Conservation (phyloP, 2,888 invertebrate species). For the Lasius fuliginosus region DNA sequence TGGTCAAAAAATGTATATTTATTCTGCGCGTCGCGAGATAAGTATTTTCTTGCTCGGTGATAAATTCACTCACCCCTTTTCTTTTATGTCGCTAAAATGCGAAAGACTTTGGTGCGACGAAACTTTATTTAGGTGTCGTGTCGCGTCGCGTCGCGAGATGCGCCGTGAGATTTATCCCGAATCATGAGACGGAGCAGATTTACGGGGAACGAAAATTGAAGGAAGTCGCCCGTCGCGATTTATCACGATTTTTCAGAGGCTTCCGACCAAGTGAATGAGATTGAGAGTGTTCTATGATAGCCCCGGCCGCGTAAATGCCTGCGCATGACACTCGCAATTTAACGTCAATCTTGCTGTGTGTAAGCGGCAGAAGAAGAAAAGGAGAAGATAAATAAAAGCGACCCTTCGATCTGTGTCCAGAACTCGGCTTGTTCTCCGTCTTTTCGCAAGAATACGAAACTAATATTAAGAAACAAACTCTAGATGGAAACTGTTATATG, state of each 20-base stretch:
- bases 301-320: constrained; percentile 32
- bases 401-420: constrained; percentile 21
- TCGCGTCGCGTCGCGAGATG: neutral
- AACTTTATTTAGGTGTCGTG: constrained; percentile 22
- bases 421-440: neutral
- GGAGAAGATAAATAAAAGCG: constrained; percentile 32
- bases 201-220: constrained; percentile 40
- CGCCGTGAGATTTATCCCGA: constrained; percentile 15
- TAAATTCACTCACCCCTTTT: neutral
- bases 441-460: neutral
- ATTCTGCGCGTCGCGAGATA: neutral
- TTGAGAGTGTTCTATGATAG: constrained; percentile 59
- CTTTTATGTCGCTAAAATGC: neutral
- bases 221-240: constrained; percentile 28
- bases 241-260: constrained; percentile 56
- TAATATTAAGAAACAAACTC: neutral
- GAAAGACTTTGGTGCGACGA: neutral
- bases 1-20: constrained; percentile 6
- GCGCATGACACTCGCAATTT: constrained; percentile 53
- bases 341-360: constrained; percentile 52
- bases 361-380: constrained; percentile 19
- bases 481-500: neutral
- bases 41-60: neutral
- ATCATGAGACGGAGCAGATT: constrained; percentile 14
- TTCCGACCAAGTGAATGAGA: constrained; percentile 59